These are phyloP conservation scores for Plagiodera versicolora DNA, from an alignment of 2,888 invertebrate genomes.

Conservation along the genomic window DNA sequence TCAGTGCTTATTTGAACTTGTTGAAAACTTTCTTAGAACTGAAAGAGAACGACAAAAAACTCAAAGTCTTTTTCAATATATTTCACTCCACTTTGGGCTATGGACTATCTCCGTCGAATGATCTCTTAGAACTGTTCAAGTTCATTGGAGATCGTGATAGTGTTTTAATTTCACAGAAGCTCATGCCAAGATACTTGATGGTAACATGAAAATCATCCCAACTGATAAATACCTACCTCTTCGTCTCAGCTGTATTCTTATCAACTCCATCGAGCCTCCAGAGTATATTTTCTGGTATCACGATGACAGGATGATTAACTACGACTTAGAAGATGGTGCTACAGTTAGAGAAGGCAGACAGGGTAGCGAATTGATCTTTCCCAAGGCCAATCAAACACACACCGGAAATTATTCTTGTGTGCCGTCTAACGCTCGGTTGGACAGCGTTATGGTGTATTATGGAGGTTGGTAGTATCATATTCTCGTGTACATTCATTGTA, in stretches of 20 bases:
- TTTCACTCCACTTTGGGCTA: too few relatives aligned
- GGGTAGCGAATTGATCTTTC: slow-evolving; percentile 57
- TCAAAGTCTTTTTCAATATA: too few relatives aligned
- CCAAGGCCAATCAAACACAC: slow-evolving; percentile 61
- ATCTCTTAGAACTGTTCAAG: too few relatives aligned
- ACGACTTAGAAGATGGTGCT: slow-evolving; percentile 68
- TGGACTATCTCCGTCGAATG: too few relatives aligned
- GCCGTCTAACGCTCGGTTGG: slow-evolving; percentile 75
- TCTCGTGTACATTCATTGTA: too few relatives aligned
- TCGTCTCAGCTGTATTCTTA: slow-evolving; percentile 69
- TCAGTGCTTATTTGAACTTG: too few relatives aligned
- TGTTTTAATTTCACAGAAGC: slow-evolving; percentile 59
- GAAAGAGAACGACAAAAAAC: too few relatives aligned
- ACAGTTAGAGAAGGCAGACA: slow-evolving; percentile 57
- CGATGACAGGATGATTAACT: slow-evolving; percentile 83
- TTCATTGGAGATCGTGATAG: background rate
- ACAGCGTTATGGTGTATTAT: slow-evolving; percentile 64
- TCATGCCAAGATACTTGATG: slow-evolving; percentile 70
- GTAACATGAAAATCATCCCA: slow-evolving; percentile 45
- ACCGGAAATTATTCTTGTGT: slow-evolving; percentile 83
- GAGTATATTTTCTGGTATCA: slow-evolving; percentile 83
- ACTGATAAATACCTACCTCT: slow-evolving; percentile 63
- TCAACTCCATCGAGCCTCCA: slow-evolving; percentile 69
- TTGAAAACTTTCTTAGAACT: too few relatives aligned
- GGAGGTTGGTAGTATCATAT: slow-evolving; percentile 20